Percentiles rank a stretch among this genome's conserved stretches.
Evolutionary conservation across 30 jellyfish, hydroid and myxozoan species (phyloP).

Genomic region (Nemopilema nomurai): DNA sequence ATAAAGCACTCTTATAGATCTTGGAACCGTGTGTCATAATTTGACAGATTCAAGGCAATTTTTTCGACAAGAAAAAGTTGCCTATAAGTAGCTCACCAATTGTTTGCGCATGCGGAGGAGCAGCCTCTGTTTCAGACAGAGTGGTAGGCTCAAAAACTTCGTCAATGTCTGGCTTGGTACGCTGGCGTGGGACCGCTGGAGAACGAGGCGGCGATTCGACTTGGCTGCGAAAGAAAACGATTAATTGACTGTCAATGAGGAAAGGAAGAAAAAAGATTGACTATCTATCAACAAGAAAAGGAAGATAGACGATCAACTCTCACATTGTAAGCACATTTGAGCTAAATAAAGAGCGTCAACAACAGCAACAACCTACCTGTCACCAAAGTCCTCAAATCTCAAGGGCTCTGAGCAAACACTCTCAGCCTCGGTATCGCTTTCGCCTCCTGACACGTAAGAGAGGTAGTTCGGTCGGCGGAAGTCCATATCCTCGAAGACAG

Average conservation of each 20-base stretch:
- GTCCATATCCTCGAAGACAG: slow-evolving; percentile 82
- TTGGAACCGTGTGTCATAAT: no score
- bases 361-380: slow-evolving; percentile 22
- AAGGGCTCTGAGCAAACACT: slow-evolving; percentile 81
- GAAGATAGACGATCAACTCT: background rate
- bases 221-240: slow-evolving; percentile 25
- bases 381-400: slow-evolving; percentile 77
- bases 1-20: no score
- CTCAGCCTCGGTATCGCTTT: slow-evolving; percentile 93
- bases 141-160: slow-evolving; percentile 27
- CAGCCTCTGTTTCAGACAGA: slow-evolving; percentile 20
- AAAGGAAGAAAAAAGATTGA: background rate
- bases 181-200: slow-evolving; percentile 39
- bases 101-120: slow-evolving; percentile 18
- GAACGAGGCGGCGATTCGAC: slow-evolving; percentile 59
- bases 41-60: no score
- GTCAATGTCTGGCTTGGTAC: slow-evolving; percentile 18
- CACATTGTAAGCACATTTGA: no score
- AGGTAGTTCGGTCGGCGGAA: slow-evolving; percentile 80
- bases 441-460: slow-evolving; percentile 87
- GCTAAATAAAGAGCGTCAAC: background rate
- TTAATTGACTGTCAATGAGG: background rate
- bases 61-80: no score
- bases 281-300: background rate
- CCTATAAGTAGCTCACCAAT: background rate